Conservation (phyloP, 2,888 invertebrate genomes). For the Sarcophaga carnaria region DNA sequence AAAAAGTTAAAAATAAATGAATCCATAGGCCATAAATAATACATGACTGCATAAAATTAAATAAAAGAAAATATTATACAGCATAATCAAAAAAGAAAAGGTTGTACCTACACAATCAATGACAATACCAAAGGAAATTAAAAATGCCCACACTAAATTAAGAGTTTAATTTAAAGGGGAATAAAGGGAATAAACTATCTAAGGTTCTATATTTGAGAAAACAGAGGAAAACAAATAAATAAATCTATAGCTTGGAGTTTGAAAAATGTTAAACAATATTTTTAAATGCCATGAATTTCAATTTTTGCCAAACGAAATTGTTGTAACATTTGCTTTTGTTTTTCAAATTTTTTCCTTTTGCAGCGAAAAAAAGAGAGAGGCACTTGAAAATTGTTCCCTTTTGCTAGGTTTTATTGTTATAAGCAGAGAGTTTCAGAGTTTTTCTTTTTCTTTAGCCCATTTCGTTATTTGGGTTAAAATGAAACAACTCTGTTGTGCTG, state of each 20-base stretch:
- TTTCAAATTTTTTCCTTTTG: neutral
- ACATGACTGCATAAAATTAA: slow-evolving; percentile 57
- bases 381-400: neutral
- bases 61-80: slow-evolving; percentile 19
- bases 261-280: no score
- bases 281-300: neutral
- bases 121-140: neutral
- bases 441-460: slow-evolving; percentile 13
- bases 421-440: neutral
- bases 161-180: no score
- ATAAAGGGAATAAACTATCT: no score
- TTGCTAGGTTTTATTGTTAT: neutral
- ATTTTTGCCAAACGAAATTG: neutral
- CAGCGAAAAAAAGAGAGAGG: neutral
- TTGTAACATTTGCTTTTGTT: neutral
- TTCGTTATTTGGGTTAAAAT: slow-evolving; percentile 61
- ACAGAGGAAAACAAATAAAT: no score
- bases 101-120: neutral
- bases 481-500: slow-evolving; percentile 17
- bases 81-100: neutral
- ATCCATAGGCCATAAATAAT: slow-evolving; percentile 55
- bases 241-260: no score
- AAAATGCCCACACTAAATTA: neutral
- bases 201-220: no score
- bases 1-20: slow-evolving; percentile 22